These are phyloP conservation scores for Pogona vitticeps DNA, from an alignment of 2,113 vertebrate species.

Conservation along the genomic window DNA sequence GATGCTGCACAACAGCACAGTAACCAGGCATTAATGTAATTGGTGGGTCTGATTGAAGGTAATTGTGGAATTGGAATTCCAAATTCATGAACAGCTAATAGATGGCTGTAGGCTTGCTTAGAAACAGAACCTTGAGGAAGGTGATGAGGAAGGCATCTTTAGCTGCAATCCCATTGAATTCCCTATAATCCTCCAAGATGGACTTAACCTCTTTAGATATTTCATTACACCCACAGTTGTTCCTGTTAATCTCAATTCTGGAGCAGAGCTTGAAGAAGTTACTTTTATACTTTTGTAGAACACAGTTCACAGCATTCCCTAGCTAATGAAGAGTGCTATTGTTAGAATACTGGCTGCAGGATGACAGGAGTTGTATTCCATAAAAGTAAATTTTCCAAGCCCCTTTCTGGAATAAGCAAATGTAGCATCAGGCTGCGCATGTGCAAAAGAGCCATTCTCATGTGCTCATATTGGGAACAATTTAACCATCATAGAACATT, in stretches of 20 bases:
- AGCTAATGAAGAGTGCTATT: no score
- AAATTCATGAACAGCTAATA: not conserved
- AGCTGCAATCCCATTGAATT: not conserved
- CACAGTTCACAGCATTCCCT: no score
- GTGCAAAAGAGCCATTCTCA: not conserved
- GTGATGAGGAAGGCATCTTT: not conserved
- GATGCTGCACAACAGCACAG: not conserved
- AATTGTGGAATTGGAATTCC: not conserved
- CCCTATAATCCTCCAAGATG: not conserved
- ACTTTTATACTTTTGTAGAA: no score
- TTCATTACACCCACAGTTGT: not conserved
- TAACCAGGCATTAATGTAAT: not conserved
- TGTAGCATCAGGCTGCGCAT: not conserved
- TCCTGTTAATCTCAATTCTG: not conserved
- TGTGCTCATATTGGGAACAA: not conserved
- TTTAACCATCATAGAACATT: not conserved
- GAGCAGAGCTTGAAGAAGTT: no score
- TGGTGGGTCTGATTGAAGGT: not conserved
- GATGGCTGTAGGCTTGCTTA: rapidly evolving
- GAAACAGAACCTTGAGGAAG: not conserved
- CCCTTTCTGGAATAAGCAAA: no score
- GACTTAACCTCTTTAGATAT: no score
- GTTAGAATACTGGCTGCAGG: no score
- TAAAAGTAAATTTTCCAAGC: no score
- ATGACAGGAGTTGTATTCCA: no score